Base-by-base conservation (phyloP, 2,888 invertebrate species). In the Endotricha flammealis region DNA sequence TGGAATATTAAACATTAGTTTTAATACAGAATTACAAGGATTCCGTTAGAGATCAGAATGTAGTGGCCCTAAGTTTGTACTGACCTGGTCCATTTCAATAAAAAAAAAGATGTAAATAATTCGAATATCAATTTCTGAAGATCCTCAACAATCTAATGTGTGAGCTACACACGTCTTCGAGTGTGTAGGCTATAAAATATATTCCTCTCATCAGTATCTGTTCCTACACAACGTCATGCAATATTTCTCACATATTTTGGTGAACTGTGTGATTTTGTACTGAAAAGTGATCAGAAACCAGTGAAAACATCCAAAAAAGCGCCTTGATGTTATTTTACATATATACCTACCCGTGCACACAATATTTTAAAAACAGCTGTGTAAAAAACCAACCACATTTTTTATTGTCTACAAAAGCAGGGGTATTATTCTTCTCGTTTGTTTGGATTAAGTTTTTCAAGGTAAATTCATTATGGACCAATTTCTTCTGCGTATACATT, bases 1-100 rank as follows among this genome's bases (percentile, higher is more conserved):
- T 87, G 87, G 80, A 87, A 87, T 85, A 70, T 87, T 81, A 87
- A 87, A 87, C 70, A 78, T 77, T 74, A 81, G 66, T 75, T 87
- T 87, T 86, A 86, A 83, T 86, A 81, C 67, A 78, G 69, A 77
- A 67, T 72, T 61, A 71, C 57, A 80, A 63, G 55, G 53, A 62
- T 67, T 58, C 61, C 62, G 66, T 66, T 68, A 67, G 63, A 70
- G 61, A 73, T 70, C 65, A 77, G 66, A 74, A 73, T 72, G 69
- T 55, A 68, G 60, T 66, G 70, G 75, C 73, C 82, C 78, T 77
- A 66, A 51, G 57, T 50, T 51, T 71, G 76, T 87, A 87, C 85
- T 87, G 80, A 87, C 82, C 87, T 87, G 83, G 54, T 69, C 48
- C 59, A 60, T 57, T 61, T 53, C 48, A 55, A 54, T 54, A 64